These are phyloP conservation scores for Tyto alba DNA, from an alignment of 2,113 vertebrate genomes.

Conservation along the genomic window DNA sequence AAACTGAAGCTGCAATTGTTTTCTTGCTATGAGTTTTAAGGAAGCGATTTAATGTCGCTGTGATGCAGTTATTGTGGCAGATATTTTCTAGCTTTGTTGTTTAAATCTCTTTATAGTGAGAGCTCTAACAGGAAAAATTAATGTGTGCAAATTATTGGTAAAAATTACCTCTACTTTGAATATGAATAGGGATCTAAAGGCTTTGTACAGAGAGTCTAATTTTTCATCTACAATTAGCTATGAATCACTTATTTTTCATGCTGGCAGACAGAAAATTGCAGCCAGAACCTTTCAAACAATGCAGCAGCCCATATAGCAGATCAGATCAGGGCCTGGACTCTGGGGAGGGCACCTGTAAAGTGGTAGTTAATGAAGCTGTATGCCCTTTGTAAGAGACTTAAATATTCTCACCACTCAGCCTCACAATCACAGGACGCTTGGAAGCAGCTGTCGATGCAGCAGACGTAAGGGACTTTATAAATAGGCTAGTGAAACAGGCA, in stretches of 20 bases:
- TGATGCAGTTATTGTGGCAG: neutral
- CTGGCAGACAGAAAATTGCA: neutral
- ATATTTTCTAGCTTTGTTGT: neutral
- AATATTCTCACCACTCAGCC: neutral
- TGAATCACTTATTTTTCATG: neutral
- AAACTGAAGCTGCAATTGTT: neutral
- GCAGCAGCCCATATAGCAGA: neutral
- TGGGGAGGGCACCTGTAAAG: neutral
- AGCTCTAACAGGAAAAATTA: neutral
- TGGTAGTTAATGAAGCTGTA: neutral
- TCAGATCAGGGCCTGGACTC: neutral
- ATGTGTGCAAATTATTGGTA: neutral
- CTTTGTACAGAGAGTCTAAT: neutral
- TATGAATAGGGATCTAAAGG: neutral
- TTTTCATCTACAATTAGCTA: neutral
- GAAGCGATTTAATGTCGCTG: neutral
- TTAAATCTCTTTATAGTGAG: neutral
- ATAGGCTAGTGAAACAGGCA: neutral
- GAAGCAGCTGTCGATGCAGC: neutral
- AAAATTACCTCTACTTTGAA: neutral
- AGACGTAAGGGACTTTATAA: neutral
- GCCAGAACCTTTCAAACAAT: neutral
- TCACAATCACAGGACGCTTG: neutral
- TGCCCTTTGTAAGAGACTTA: neutral
- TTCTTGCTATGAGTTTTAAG: neutral